Base-by-base conservation (phyloP, 2,113 vertebrate genomes). In the Notothenia coriiceps region DNA sequence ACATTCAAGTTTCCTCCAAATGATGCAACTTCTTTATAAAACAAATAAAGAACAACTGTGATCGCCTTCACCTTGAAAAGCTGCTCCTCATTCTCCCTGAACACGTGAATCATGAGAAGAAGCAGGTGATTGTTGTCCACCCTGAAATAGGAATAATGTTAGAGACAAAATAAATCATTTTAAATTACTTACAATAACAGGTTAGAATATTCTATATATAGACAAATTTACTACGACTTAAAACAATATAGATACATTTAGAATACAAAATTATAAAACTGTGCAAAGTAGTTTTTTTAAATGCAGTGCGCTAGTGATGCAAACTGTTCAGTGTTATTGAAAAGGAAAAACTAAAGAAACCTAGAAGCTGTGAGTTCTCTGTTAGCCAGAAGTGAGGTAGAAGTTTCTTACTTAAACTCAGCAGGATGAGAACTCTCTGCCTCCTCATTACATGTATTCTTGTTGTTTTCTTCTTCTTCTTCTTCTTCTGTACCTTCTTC, bases 121-220 rank as follows among this genome's bases (percentile, higher is more conserved):
- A 99, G 95, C n/a, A 99, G 84, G 75, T 98, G 98, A 89, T 99
- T 99, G 91, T 99, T 99, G 92, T 99, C 98, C 15, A 99, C 98
- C 83, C 98, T 99, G 94, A 29, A 78, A 79, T 1, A 64, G 5
- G n/a, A 84, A 82, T 11, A 70, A 44, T 52, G 2, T 90, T 61
- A 88, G 51, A 60, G 0, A 18, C 2, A 15, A 5, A 59, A 57
- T 3, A 0, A n/a, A 8, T 51, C 0, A 17, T 68, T 70, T 65
- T 44, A 1, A 40, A 40, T 7, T 7, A 40, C 35, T 5, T 40
- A 40, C 7, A 40, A 40, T 5, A 40, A 40, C 35, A 40, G 5
- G 35, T 40, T 40, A 40, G 35, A 40, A 40, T 40, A 40, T 7
- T 40, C 35, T 40, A 40, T 40, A 40, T 40, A 40, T 40, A 40